Evolutionary conservation across 2,113 vertebrate genomes (phyloP), one percentile per base, ranked within the genome.

Genomic region (Rissa tridactyla): DNA sequence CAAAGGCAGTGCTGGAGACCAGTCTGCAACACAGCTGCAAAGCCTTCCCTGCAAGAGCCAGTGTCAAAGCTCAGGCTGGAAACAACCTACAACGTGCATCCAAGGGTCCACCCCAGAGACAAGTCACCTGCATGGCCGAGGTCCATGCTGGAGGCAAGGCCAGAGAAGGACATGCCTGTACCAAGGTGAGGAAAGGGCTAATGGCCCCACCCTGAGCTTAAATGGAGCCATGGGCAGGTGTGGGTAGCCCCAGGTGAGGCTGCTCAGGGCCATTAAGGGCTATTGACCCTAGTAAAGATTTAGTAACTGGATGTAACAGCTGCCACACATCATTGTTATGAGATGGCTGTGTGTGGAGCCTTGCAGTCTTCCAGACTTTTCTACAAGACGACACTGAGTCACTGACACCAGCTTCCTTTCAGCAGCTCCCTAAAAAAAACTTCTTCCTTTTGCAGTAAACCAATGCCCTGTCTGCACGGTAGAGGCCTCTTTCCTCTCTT

Each of bases 171-270:
- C 2, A 5, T 3, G 0, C 3, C 26, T 2, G 1, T 34, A 52
- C 4, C 1, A 0, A 36, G 18, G 6, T 0, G 6, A 61, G 5
- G 10, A 72, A 7, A 0, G 1, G 0, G 0, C 0, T 0, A 0
- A 1, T 0, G 1, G 4, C 1, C 13, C 34, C 57, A 34, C 7
- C 8, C 60, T 44, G 87, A 87, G 73, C 29, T 85, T 55, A 75
- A 91, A 82, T 87, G 2, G 69, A 51, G 1, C 15, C 0, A 0
- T 1, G 36, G 15, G 62, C 23, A 52, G 68, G 32, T 4, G 47
- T 55, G 55, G 29, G 22, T 22, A 86, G 57, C 22, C 46, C 26
- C 81, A 94, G 87, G 60, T 78, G 87, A 75, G 61, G 32, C 16
- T 78, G 40, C 1, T 91, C 4, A 66, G 44, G 46, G 17, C 19